Evolutionary conservation across 2,113 vertebrate species (phyloP).

Genomic region (Sinocyclocheilus grahami): DNA sequence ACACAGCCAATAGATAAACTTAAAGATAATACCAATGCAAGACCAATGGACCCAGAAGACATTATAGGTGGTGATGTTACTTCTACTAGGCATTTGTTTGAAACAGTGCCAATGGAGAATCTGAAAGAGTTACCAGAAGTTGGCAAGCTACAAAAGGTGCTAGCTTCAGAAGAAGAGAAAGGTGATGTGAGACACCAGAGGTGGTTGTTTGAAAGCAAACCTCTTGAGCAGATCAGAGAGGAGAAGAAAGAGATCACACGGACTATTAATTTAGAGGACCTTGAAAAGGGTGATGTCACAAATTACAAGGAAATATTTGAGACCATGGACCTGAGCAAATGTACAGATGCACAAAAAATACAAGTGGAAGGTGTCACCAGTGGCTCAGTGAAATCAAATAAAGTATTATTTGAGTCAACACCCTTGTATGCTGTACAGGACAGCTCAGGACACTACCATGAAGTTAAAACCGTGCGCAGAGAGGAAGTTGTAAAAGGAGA

Average conservation of each 20-base stretch:
- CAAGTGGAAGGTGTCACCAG: constrained; percentile 84
- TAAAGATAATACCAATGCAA: constrained; percentile 78
- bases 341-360: constrained; percentile 80
- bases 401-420: constrained; percentile 86
- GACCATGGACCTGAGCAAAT: constrained; percentile 83
- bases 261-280: constrained; percentile 83
- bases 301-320: constrained; percentile 86
- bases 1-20: constrained; percentile 84
- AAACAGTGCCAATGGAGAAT: constrained; percentile 85
- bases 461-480: constrained; percentile 87
- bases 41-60: constrained; percentile 69
- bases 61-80: constrained; percentile 86
- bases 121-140: constrained; percentile 84
- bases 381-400: constrained; percentile 85
- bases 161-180: constrained; percentile 84
- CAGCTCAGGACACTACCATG: constrained; percentile 86
- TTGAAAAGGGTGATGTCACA: constrained; percentile 84
- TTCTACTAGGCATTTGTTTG: constrained; percentile 84
- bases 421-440: constrained; percentile 90
- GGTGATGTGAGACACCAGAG: constrained; percentile 88
- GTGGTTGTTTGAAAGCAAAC: constrained; percentile 89
- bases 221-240: constrained; percentile 85
- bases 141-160: constrained; percentile 81
- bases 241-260: constrained; percentile 81
- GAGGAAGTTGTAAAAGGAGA: constrained; percentile 90